Percentiles rank a stretch among this genome's conserved stretches.
Evolutionary conservation across 2,888 invertebrate species (phyloP).

Genomic region (Balanococcus diminutus): DNA sequence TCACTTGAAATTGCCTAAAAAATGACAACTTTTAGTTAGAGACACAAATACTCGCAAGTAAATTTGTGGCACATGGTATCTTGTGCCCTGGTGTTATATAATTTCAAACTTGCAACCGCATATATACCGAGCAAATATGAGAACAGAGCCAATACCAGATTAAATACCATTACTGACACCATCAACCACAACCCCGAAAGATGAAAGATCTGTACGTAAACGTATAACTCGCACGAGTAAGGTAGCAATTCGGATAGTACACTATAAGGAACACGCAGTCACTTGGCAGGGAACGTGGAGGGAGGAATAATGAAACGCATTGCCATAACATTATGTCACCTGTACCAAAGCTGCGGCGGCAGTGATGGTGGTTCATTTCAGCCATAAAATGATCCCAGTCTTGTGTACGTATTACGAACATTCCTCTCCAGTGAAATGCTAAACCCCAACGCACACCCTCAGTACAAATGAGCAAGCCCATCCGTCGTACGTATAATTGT

Average conservation of each 20-base stretch:
- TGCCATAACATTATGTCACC: conserved; percentile 1
- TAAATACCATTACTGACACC: background rate
- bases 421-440: background rate
- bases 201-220: background rate
- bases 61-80: no score
- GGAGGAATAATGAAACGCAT: background rate
- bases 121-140: no score
- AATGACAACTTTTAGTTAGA: no score
- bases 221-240: background rate
- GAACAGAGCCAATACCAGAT: no score
- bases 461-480: background rate
- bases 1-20: no score
- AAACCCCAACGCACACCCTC: background rate
- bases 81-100: no score
- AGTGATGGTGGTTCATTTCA: background rate
- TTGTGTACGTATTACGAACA: background rate
- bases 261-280: no score
- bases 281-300: background rate
- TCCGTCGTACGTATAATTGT: background rate
- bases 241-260: no score
- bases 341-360: background rate
- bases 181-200: background rate
- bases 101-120: no score
- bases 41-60: no score
- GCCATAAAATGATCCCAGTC: background rate